Base-by-base conservation (phyloP, 2,113 vertebrate species). In the Ornithorhynchus anatinus region DNA sequence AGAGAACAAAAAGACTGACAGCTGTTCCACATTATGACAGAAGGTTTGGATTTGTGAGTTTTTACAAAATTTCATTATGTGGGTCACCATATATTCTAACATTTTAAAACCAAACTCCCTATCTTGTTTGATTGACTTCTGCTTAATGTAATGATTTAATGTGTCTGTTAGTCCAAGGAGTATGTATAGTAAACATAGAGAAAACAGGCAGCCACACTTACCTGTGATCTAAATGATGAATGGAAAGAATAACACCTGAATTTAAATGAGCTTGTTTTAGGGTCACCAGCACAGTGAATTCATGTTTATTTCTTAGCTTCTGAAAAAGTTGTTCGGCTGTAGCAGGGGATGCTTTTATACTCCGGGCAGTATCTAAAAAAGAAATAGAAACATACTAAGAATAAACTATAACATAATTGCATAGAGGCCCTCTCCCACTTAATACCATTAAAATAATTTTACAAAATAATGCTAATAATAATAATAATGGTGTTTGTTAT, bases 201-300 rank as follows among this genome's bases (percentile, higher is more conserved):
- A 16, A 52, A 70, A 54, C 35, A 56, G 23, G 35, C 40, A 65
- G 57, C 25, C 16, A 13, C 22, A 65, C 79, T 82, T 82, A 98
- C 97, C 97, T 96, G 82, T 96, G 94, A 81, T 98, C 96, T 79
- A 95, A 92, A 59, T 96, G 95, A 81, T 98, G 97, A 82, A 99
- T 89, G 69, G 97, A 99, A 53, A 99, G 86, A 81, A 99, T 95
- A 79, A 97, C 96, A 66, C 97, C 97, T 14, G 97, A 99, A 92
- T 98, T 99, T 84, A 98, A 94, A 56, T 71, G 94, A 27, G 91
- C 91, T 88, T 99, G 97, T 89, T 96, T 98, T 79, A 99, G 86
- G 12, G 96, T 98, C 68, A 92, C 95, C 84, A 97, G 86, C 79
- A 99, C 81, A 31, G 96, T 98, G 80, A 99, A 98, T 88, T 99